These are phyloP conservation scores for Pterois miles DNA, from an alignment of 2,797 vertebrate genomes.

Conservation along the genomic window DNA sequence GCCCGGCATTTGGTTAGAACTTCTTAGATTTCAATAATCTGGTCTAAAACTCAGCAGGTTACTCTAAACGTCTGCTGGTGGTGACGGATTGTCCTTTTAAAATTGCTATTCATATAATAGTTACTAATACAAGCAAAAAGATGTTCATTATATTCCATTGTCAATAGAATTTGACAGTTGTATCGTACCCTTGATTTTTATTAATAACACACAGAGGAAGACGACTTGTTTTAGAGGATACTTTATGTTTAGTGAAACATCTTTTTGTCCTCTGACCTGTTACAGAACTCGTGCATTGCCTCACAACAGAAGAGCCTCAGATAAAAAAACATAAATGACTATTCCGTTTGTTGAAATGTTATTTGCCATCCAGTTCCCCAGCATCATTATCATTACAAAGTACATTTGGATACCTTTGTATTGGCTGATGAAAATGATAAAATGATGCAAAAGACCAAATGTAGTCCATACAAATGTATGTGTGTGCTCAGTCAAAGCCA, in stretches of 20 bases:
- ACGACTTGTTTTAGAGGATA: background rate
- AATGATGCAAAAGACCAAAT: constrained; percentile 12
- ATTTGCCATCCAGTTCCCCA: constrained; percentile 21
- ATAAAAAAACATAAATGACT: background rate
- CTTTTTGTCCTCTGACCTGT: constrained; percentile 5
- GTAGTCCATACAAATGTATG: background rate
- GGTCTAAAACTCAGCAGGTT: background rate
- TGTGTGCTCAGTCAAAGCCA: background rate
- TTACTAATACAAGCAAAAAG: background rate
- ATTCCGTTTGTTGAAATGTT: background rate
- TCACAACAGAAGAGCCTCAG: background rate
- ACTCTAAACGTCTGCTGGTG: background rate
- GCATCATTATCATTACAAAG: constrained; percentile 18
- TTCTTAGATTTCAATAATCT: background rate
- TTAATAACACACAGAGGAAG: background rate
- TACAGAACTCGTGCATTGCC: background rate
- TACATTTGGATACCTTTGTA: background rate
- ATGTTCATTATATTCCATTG: background rate
- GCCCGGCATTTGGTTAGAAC: too few relatives aligned
- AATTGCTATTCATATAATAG: too few relatives aligned
- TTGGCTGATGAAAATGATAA: background rate
- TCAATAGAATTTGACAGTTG: background rate
- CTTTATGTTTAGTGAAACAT: background rate
- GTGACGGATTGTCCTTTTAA: background rate
- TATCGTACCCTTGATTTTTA: background rate